Base-by-base conservation (phyloP, 2,888 invertebrate genomes). In the Oscheius sp. region DNA sequence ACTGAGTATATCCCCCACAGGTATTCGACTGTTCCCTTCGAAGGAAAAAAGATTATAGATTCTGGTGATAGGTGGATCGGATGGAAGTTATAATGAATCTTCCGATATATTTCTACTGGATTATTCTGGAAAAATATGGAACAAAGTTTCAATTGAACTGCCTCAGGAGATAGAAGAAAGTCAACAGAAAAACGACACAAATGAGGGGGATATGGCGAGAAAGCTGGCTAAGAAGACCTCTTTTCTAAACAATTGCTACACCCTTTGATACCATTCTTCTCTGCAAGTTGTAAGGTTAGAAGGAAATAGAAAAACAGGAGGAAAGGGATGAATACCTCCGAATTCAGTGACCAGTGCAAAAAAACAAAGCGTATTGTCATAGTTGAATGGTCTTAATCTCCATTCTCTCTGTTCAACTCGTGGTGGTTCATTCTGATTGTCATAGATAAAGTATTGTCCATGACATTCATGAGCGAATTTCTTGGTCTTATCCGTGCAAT, bases 401-500 rank as follows among this genome's bases (percentile, higher is more conserved):
- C 98, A 99, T 86, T 91, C 90, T 71, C 98, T 91, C 85, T 90
- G 90, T 87, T 91, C 91, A 79, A 93, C 91, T 83, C 90, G 90
- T 82, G 96, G 96, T 87, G 94, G 91, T 87, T 84, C 82, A 61
- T 92, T 86, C 70, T 86, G 83, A 62, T 72, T 86, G 86, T 92
- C 86, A 89, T 93, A 98, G 86, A 92, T 91, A 89, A 97, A 97
- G 90, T 91, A 98, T 88, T 94, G 92, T 86, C 98, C 98, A 90
- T 95, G 93, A 91, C 98, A 98, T 88, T 94, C 94, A 87, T 91
- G 90, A 89, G 91, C 90, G 85, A 92, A 94, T 89, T 92, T 92
- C 90, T 97, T 96, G 90, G 97, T 96, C 89, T 92, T 93, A 90
- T 98, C 97, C 87, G 92, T 94, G 90, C 98, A 98, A 90, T 91